These are phyloP conservation scores for Anthophora plumipes DNA, from an alignment of 2,888 invertebrate genomes.

Conservation along the genomic window DNA sequence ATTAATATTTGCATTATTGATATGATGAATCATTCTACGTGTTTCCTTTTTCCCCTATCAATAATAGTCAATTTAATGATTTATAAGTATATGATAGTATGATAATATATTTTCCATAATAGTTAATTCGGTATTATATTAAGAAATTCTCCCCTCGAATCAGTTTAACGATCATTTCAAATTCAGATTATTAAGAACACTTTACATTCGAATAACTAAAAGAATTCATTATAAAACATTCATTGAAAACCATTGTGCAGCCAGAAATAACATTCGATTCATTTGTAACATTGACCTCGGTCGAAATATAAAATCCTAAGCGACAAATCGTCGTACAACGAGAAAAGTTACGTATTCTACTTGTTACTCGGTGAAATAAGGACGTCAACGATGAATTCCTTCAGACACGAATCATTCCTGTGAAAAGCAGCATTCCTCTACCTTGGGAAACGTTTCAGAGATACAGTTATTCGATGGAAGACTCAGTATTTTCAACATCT, in stretches of 20 bases:
- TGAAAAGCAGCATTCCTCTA: not conserved
- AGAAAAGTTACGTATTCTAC: not conserved
- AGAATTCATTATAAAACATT: not conserved
- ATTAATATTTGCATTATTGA: too few relatives aligned
- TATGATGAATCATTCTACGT: too few relatives aligned
- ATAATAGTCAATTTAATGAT: too few relatives aligned
- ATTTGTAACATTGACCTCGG: not conserved
- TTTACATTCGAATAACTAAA: not conserved
- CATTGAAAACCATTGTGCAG: too few relatives aligned
- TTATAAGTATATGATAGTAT: too few relatives aligned
- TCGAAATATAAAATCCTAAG: not conserved
- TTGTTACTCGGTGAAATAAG: not conserved
- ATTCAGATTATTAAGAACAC: too few relatives aligned
- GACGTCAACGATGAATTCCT: not conserved
- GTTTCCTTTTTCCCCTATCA: too few relatives aligned
- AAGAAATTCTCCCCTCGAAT: too few relatives aligned
- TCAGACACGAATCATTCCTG: not conserved
- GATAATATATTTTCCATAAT: too few relatives aligned
- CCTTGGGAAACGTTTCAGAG: not conserved
- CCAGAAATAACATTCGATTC: not conserved
- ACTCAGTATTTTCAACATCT: conserved; percentile 13
- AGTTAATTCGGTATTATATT: too few relatives aligned
- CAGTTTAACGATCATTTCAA: not conserved
- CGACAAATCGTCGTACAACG: not conserved
- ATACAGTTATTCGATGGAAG: not conserved